Conservation (phyloP, 1,140 invertebrate genomes). For the Hylaeus volcanicus region DNA sequence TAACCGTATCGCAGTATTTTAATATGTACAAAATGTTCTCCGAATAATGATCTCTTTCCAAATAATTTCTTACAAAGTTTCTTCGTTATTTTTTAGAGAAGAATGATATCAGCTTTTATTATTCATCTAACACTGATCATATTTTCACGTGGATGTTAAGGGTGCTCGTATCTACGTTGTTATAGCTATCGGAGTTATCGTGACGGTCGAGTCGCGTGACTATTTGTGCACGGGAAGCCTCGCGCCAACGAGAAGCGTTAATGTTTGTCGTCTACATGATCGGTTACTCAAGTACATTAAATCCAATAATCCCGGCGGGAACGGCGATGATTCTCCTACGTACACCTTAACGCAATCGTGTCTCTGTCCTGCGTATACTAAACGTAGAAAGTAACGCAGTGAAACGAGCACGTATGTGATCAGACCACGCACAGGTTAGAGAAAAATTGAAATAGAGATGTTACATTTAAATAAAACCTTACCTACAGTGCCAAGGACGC, state of each 20-base stretch:
- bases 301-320: constrained; percentile 58
- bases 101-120: neutral
- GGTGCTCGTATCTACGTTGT: constrained; percentile 1
- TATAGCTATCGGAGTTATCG: constrained; percentile 30
- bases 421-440: neutral
- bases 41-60: no score
- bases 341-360: constrained; percentile 8
- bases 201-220: constrained; percentile 52
- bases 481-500: no score
- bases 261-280: constrained; percentile 47
- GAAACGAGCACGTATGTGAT: neutral
- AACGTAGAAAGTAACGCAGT: neutral
- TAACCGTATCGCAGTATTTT: no score
- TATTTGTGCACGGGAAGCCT: constrained; percentile 62
- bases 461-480: neutral
- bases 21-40: no score
- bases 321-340: constrained; percentile 49
- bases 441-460: neutral
- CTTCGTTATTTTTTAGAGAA: no score
- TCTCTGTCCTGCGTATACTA: neutral
- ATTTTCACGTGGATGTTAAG: constrained; percentile 1
- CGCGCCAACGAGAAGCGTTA: constrained; percentile 26
- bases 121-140: neutral
- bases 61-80: no score
- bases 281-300: constrained; percentile 60